These are phyloP conservation scores for Tachina fera DNA, from an alignment of 2,888 invertebrate genomes.

Conservation along the genomic window DNA sequence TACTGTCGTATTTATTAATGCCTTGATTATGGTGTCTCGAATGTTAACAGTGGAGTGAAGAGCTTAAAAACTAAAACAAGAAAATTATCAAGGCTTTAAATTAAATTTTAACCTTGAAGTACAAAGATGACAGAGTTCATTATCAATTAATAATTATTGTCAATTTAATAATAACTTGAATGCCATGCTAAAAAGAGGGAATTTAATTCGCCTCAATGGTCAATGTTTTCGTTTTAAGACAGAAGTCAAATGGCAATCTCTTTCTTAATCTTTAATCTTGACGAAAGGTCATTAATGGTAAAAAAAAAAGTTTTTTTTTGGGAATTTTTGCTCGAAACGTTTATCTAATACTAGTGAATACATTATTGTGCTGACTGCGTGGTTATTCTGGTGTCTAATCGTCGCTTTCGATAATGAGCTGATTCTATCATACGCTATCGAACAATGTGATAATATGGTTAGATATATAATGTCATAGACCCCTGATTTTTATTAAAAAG, in stretches of 20 bases:
- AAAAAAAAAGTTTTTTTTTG: no score
- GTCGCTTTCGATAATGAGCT: no score
- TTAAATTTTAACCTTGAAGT: conserved; percentile 52
- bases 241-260: background rate
- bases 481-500: no score
- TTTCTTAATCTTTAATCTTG: no score
- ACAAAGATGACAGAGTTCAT: conserved; percentile 56
- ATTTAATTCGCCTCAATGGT: background rate
- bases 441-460: no score
- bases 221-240: background rate
- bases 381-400: no score
- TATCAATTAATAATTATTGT: conserved; percentile 21
- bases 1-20: conserved; percentile 14
- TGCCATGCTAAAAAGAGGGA: background rate
- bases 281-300: no score
- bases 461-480: no score
- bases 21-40: conserved; percentile 11
- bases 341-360: no score
- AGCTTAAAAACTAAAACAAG: conserved; percentile 14
- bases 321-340: no score
- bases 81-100: background rate
- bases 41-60: conserved; percentile 3
- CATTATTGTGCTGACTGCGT: no score
- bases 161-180: background rate
- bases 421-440: no score